Base-by-base conservation (phyloP, 2,888 invertebrate species). In the Pheosia tremula region DNA sequence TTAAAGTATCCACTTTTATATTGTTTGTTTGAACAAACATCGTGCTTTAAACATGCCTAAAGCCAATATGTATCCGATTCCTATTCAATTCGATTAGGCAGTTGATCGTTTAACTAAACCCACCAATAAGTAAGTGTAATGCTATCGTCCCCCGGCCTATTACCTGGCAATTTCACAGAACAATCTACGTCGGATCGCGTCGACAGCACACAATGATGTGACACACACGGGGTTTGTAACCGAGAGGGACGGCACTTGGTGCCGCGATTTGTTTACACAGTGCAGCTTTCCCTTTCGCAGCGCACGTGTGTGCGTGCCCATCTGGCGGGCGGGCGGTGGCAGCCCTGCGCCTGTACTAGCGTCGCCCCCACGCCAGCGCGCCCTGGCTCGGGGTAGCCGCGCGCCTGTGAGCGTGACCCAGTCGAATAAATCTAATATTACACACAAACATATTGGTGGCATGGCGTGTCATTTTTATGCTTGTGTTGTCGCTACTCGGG, bases 161-260 rank as follows among this genome's bases (percentile, higher is more conserved):
- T 93, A 93, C 93, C 93, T 93, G 93, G 90, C 92, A 93, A 93
- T 93, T 93, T 93, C 91, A 92, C 92, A 90, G 93, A 91, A 91
- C 91, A 92, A 91, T 91, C 90, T 90, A 91, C 91, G 86, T 88
- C 84, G 87, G 85, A 83, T 86, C 86, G 87, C 83, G 87, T 82
- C 87, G 83, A 88, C 88, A 82, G 89, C 92, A 92, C 91, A 91
- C 91, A 90, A 78, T 82, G 79, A 84, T 83, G 84, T 84, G 88
- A 88, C 89, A 88, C 87, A 90, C 90, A 89, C 86, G 83, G 81
- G 85, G 87, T 86, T 86, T 85, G 86, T 84, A 82, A 76, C 84
- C 68, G 93, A 92, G 86, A 86, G 90, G 87, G 93, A 93, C 86
- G 82, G 90, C 84, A 84, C 79, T 85, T 84, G 84, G 81, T 84